phyloP scores from a whole-genome alignment of 1,140 invertebrate species.

The Drosophila novamexicana region DNA sequence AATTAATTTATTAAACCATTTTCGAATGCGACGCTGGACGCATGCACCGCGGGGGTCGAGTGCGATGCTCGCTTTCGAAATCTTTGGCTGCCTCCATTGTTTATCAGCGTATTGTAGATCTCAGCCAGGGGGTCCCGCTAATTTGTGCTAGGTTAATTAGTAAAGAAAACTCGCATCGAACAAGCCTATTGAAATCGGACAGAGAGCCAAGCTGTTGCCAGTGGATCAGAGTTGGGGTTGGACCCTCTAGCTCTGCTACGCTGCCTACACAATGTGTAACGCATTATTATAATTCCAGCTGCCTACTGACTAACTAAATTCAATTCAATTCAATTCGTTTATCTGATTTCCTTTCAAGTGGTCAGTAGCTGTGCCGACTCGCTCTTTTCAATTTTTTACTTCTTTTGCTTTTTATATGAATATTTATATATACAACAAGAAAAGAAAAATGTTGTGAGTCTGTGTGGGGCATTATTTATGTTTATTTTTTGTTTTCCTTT shows the following conservation, averaged over 20 bases:
- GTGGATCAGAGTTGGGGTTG: neutral
- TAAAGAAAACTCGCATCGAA: slow-evolving; percentile 9
- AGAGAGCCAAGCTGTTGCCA: neutral
- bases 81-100: slow-evolving; percentile 24
- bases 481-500: slow-evolving; percentile 24
- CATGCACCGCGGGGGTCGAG: slow-evolving; percentile 1
- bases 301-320: slow-evolving; percentile 43
- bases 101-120: slow-evolving; percentile 1
- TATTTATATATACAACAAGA: slow-evolving; percentile 45
- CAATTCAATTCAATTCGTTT: slow-evolving; percentile 67
- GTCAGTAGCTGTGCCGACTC: slow-evolving; percentile 32
- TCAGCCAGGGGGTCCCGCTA: slow-evolving; percentile 31
- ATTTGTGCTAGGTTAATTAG: slow-evolving; percentile 56
- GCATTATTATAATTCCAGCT: slow-evolving; percentile 56
- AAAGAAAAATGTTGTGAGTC: slow-evolving; percentile 15
- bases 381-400: slow-evolving; percentile 29
- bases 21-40: slow-evolving; percentile 35
- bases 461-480: slow-evolving; percentile 40
- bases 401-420: slow-evolving; percentile 42
- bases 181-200: slow-evolving; percentile 22
- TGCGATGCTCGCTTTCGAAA: slow-evolving; percentile 24
- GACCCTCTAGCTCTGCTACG: neutral
- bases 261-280: slow-evolving; percentile 72
- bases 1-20: slow-evolving; percentile 61
- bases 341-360: slow-evolving; percentile 70